Conservation (phyloP, 2,797 vertebrate genomes). For the Falco columbarius region DNA sequence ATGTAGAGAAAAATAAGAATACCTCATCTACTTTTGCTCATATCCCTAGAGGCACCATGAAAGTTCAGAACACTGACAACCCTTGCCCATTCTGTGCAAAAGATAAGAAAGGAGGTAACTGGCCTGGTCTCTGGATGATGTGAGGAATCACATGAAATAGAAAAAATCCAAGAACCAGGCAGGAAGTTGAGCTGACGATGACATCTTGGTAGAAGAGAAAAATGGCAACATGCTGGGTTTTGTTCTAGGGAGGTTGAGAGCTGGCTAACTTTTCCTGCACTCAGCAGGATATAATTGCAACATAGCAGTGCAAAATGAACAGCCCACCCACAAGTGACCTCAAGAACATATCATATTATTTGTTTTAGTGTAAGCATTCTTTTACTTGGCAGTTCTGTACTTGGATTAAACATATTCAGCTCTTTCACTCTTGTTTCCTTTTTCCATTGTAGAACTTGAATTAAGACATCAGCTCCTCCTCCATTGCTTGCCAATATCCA, state of each 20-base stretch:
- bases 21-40: neutral
- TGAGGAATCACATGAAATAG: neutral
- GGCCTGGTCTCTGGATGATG: neutral
- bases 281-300: neutral
- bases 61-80: neutral
- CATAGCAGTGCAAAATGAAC: neutral
- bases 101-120: neutral
- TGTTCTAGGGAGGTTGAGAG: neutral
- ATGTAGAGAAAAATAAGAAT: neutral
- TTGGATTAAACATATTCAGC: slow-evolving; percentile 5
- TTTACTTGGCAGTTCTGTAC: neutral
- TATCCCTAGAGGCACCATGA: neutral
- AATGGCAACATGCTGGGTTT: neutral
- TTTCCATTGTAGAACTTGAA: neutral
- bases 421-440: neutral
- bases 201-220: neutral
- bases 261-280: neutral
- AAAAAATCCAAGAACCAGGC: neutral
- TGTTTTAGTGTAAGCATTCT: neutral
- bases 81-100: neutral
- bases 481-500: neutral
- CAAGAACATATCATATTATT: neutral
- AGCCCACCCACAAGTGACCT: neutral
- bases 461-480: slow-evolving; percentile 2
- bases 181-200: neutral